Conservation (phyloP, 1,140 invertebrate species). For the Lepidostoma basale region DNA sequence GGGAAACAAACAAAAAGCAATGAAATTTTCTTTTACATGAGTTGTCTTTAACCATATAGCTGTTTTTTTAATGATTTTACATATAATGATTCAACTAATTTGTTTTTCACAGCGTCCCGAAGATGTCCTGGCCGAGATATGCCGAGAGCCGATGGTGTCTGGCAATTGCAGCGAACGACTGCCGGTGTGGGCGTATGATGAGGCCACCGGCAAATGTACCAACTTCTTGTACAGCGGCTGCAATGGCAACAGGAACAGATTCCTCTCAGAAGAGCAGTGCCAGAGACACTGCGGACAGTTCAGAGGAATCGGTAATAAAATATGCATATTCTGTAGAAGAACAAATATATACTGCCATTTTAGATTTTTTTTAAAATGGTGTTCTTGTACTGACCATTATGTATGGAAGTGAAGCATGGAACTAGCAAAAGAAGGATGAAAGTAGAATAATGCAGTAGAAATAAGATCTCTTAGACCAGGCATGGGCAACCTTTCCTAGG, state of each 20-base stretch:
- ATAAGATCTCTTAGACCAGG: too few species aligned
- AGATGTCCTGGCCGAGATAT: slow-evolving; percentile 20
- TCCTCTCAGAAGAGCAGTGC: slow-evolving; percentile 79
- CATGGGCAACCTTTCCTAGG: too few species aligned
- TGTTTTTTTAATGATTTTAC: neutral
- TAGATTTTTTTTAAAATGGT: too few species aligned
- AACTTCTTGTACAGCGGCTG: slow-evolving; percentile 74
- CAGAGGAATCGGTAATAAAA: slow-evolving; percentile 68
- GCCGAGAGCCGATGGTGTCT: slow-evolving; percentile 61
- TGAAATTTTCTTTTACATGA: neutral
- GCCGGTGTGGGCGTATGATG: slow-evolving; percentile 78
- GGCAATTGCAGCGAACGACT: slow-evolving; percentile 74
- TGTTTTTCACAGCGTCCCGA: slow-evolving; percentile 9
- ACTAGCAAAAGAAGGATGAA: too few species aligned
- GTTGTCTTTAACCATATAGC: neutral
- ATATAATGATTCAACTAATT: neutral
- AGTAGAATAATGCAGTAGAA: too few species aligned
- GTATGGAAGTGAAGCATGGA: too few species aligned
- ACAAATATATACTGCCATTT: neutral
- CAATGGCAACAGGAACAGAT: slow-evolving; percentile 81
- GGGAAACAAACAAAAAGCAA: neutral
- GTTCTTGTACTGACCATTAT: too few species aligned
- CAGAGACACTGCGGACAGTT: slow-evolving; percentile 78
- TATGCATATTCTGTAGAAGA: neutral
- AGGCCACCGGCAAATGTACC: slow-evolving; percentile 66